phyloP scores from a whole-genome alignment of 2,888 invertebrate genomes.

The Mythimna loreyi region DNA sequence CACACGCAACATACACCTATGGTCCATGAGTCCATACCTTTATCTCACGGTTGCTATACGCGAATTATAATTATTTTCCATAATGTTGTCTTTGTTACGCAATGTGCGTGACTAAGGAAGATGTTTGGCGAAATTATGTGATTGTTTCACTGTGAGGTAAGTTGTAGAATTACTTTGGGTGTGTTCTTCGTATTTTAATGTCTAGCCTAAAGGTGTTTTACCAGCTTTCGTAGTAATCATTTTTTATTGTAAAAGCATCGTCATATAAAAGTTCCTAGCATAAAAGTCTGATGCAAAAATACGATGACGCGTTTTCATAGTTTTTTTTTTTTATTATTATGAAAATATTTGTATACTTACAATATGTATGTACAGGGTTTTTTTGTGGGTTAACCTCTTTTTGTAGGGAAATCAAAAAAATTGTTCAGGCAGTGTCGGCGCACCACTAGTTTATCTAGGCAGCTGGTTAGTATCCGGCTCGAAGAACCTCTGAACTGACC shows the following conservation, averaged over 20 bases:
- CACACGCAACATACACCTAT: constrained; percentile 44
- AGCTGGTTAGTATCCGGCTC: too few relatives aligned
- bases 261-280: background rate
- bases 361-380: too few relatives aligned
- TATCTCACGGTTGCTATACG: constrained; percentile 54
- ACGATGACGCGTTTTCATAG: background rate
- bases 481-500: too few relatives aligned
- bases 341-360: too few relatives aligned
- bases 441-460: too few relatives aligned
- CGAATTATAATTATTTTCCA: constrained; percentile 60
- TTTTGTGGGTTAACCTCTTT: too few relatives aligned
- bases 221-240: background rate
- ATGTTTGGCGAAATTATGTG: constrained; percentile 45
- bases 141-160: constrained; percentile 1
- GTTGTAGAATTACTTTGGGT: constrained; percentile 19
- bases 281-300: too few relatives aligned
- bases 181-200: background rate
- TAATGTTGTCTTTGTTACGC: constrained; percentile 55
- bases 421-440: background rate
- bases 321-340: too few relatives aligned
- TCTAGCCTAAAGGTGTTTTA: background rate
- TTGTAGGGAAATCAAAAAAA: too few relatives aligned
- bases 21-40: constrained; percentile 19
- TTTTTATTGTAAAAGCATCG: background rate
- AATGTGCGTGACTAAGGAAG: constrained; percentile 51